Conservation (phyloP, 2,888 invertebrate species). For the Torymus tubicola region DNA sequence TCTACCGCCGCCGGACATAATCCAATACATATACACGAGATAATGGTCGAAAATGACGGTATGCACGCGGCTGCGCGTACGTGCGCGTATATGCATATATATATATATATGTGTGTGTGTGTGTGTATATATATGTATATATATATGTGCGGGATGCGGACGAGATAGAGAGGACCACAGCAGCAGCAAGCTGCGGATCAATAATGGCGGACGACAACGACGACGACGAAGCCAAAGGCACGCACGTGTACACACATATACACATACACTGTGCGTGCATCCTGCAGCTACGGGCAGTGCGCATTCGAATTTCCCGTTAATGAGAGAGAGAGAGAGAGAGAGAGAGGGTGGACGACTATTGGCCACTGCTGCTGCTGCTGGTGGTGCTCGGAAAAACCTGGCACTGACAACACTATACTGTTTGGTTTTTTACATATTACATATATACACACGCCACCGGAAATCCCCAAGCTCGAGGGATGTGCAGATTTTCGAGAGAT, state of each 20-base stretch:
- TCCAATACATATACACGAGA: slow-evolving; percentile 42
- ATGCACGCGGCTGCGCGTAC: not conserved
- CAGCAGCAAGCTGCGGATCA: slow-evolving; percentile 33
- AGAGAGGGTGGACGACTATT: no score
- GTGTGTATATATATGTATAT: no score
- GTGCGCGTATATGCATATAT: no score
- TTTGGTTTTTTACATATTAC: no score
- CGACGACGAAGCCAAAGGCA: slow-evolving; percentile 14
- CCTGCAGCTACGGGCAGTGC: not conserved
- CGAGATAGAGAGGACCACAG: not conserved
- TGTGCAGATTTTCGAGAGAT: no score
- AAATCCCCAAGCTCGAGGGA: no score
- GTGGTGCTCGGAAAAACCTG: no score
- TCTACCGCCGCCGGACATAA: slow-evolving; percentile 20
- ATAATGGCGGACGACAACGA: slow-evolving; percentile 40
- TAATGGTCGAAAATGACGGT: slow-evolving; percentile 53
- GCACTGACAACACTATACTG: no score
- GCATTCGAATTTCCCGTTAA: slow-evolving; percentile 25
- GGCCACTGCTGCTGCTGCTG: no score
- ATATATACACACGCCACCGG: no score
- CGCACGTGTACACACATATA: not conserved
- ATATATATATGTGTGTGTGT: not conserved
- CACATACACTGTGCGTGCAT: not conserved
- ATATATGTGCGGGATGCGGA: not conserved
- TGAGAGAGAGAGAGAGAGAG: not conserved